Conservation (phyloP, 2,888 invertebrate species). For the Vanessa cardui region DNA sequence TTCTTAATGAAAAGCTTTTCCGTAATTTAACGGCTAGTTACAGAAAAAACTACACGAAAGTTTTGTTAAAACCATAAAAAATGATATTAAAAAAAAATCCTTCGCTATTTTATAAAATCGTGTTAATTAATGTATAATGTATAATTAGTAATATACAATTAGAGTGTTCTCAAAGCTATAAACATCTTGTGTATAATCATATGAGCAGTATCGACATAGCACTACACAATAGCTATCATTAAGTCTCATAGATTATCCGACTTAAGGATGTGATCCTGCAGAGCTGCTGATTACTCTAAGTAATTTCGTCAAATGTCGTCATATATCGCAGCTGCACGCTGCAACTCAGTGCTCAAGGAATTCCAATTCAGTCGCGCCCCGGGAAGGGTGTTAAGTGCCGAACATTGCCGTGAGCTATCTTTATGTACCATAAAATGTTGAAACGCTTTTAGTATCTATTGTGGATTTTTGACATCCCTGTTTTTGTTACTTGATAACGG, state of each 20-base stretch:
- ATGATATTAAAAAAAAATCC: too few relatives aligned
- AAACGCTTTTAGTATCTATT: conserved; percentile 20
- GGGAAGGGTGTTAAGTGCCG: conserved; percentile 24
- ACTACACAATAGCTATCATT: too few relatives aligned
- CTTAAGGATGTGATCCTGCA: not conserved
- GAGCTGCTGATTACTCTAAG: conserved; percentile 37
- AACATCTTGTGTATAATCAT: too few relatives aligned
- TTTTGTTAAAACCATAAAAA: not conserved
- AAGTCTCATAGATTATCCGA: too few relatives aligned
- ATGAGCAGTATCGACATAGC: too few relatives aligned
- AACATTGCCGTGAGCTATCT: conserved; percentile 24
- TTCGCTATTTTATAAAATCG: too few relatives aligned
- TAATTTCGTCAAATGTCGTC: conserved; percentile 47
- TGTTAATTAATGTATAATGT: too few relatives aligned
- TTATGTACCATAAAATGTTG: conserved; percentile 28
- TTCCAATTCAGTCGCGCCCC: conserved; percentile 34
- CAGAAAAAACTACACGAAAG: not conserved
- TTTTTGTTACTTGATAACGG: conserved; percentile 10
- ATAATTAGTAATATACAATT: too few relatives aligned
- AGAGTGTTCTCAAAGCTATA: not conserved
- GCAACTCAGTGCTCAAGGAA: conserved; percentile 38
- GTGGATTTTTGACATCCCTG: conserved; percentile 1
- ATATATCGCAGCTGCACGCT: conserved; percentile 49
- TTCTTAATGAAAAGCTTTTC: not conserved
- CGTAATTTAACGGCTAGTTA: not conserved